Percentiles rank a stretch among this genome's conserved stretches.
These are phyloP conservation scores for Crotalus viridis DNA, from an alignment of 2,113 vertebrate genomes.

Conservation along the genomic window DNA sequence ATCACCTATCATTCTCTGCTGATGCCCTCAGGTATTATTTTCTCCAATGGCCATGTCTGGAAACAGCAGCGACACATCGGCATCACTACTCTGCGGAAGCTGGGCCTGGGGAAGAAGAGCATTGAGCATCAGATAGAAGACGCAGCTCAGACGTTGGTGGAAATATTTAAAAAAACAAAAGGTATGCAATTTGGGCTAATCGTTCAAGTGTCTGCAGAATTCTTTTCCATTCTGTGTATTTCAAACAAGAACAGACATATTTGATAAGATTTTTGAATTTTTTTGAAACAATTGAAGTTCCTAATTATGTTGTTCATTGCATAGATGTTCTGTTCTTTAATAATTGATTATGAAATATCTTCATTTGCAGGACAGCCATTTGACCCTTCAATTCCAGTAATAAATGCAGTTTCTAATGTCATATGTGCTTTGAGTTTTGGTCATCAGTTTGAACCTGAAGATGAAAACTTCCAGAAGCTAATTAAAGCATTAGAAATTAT, in stretches of 20 bases:
- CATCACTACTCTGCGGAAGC: background rate
- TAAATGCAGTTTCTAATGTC: background rate
- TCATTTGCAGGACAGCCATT: background rate
- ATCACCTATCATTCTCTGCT: background rate
- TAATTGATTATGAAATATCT: background rate
- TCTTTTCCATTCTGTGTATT: background rate
- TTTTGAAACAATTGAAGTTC: background rate
- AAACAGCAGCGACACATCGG: background rate
- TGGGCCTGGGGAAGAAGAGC: background rate
- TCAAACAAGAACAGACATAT: background rate
- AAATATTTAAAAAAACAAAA: background rate
- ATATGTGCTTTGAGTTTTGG: background rate
- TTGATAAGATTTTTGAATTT: background rate
- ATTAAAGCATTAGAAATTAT: conserved; percentile 35
- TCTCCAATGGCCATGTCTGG: background rate
- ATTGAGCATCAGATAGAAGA: background rate
- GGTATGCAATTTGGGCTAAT: background rate
- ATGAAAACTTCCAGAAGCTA: conserved; percentile 60
- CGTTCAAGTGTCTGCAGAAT: too few relatives aligned
- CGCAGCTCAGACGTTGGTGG: background rate
- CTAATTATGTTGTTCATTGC: background rate
- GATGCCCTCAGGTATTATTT: background rate
- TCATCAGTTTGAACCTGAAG: conserved; percentile 53
- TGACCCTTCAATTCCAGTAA: background rate
- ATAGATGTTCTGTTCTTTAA: background rate